These are phyloP conservation scores for Drosophila biarmipes DNA, from an alignment of 1,140 invertebrate species.

Conservation along the genomic window DNA sequence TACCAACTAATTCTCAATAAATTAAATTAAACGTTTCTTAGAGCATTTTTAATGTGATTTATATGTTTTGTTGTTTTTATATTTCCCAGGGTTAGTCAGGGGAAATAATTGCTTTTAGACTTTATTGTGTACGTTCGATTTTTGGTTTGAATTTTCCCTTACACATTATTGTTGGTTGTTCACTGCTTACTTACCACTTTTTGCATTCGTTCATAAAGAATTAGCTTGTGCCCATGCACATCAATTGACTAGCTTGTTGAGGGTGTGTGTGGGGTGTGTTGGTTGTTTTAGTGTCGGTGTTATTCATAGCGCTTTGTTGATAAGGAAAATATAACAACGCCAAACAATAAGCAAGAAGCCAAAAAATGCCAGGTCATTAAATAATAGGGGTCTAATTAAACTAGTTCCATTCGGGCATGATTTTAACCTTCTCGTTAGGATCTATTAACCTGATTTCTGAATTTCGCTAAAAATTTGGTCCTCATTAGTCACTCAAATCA, in stretches of 20 bases:
- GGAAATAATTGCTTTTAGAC: slow-evolving; percentile 77
- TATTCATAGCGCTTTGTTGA: slow-evolving; percentile 31
- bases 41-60: slow-evolving; percentile 48
- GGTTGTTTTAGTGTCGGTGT: slow-evolving; percentile 25
- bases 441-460: slow-evolving; percentile 59
- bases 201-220: slow-evolving; percentile 41
- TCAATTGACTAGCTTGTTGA: slow-evolving; percentile 74
- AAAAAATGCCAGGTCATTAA: slow-evolving; percentile 49
- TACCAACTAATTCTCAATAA: slow-evolving; percentile 56
- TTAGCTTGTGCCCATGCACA: slow-evolving; percentile 64
- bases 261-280: slow-evolving; percentile 43
- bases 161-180: slow-evolving; percentile 27
- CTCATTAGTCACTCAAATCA: slow-evolving; percentile 69
- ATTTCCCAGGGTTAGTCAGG: slow-evolving; percentile 39
- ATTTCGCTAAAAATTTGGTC: slow-evolving; percentile 74
- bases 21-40: slow-evolving; percentile 44
- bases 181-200: slow-evolving; percentile 50
- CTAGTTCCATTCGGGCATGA: slow-evolving; percentile 22
- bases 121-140: slow-evolving; percentile 68
- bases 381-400: slow-evolving; percentile 20
- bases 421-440: slow-evolving; percentile 5
- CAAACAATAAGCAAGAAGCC: slow-evolving; percentile 67
- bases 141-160: slow-evolving; percentile 45
- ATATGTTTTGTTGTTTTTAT: slow-evolving; percentile 52
- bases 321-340: slow-evolving; percentile 42